Evolutionary conservation across 2,113 vertebrate genomes (phyloP), one percentile per base, ranked within the genome.

Genomic region (Phrynocephalus versicolor): DNA sequence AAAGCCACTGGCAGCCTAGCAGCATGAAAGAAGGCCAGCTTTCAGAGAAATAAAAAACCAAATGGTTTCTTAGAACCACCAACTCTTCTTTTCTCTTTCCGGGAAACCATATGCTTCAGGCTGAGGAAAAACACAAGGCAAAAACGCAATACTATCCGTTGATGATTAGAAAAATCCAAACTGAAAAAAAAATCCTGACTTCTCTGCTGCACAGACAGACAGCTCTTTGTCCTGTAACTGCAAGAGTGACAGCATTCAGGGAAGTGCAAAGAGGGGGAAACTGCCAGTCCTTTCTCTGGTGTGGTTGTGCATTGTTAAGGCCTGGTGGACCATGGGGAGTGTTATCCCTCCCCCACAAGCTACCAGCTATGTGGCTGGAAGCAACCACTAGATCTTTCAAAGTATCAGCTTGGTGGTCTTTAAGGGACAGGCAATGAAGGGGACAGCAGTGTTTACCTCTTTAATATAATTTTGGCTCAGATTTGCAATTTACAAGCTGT

Each of bases 21-120:
- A 92, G 82, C 79, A 84, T 73, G 41, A 90, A 90, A 84, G 87
- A 88, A 93, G 86, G 87, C 1, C 69, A 92, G 83, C 77, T 86
- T 35, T 73, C 0, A 0, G 33, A 65, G 86, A 30, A 86, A 18
- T 1, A 84, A 30, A 84, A 30, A 86, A 45, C 1, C 1, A 0
- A 33, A 82, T 70, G 41, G 41, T 88, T n/a, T 57, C 4, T 19
- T 3, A 39, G 35, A 58, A n/a, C n/a, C n/a, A n/a, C n/a, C n/a
- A n/a, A n/a, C n/a, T n/a, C n/a, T n/a, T n/a, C n/a, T n/a, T n/a
- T n/a, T n/a, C n/a, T n/a, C 12, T 60, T 82, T 82, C 81, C 80
- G 55, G 67, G 65, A 51, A 37, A 35, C 81, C 51, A 82, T 82
- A 72, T 82, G 81, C 12, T 27, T 67, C 64, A 67, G 27, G 64